A percentile compares a stretch with the other conserved stretches of the same genome.
Evolutionary conservation across 1,140 invertebrate genomes (phyloP).

Genomic region (Heliconius congener): DNA sequence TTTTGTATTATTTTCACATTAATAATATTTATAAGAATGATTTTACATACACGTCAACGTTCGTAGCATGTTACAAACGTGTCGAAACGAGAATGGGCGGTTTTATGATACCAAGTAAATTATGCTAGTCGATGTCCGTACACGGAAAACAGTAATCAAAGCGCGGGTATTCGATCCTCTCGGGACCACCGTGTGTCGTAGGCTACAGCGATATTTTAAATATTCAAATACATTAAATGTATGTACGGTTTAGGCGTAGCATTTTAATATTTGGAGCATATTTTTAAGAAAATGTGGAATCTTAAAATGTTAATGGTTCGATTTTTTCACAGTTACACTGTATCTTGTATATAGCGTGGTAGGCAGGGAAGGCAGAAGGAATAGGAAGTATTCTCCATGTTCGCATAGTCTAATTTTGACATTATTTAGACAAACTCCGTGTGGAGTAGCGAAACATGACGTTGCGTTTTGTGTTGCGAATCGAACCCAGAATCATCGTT

Average conservation of each 20-base stretch:
- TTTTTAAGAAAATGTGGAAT: neutral
- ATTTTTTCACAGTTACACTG: too few relatives aligned
- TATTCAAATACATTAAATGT: neutral
- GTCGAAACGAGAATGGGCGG: constrained; percentile 23
- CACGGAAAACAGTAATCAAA: constrained; percentile 46
- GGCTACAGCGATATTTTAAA: neutral
- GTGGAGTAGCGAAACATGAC: too few relatives aligned
- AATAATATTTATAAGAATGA: neutral
- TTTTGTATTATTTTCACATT: too few relatives aligned
- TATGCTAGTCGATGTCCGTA: constrained; percentile 36
- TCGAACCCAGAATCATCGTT: too few relatives aligned
- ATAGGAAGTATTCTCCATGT: too few relatives aligned
- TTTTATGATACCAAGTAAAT: constrained; percentile 42
- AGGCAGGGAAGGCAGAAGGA: too few relatives aligned
- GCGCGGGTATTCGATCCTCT: constrained; percentile 36
- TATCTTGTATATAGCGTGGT: too few relatives aligned
- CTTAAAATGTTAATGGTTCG: too few relatives aligned
- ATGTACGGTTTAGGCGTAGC: neutral
- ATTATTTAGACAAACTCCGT: too few relatives aligned
- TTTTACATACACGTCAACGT: neutral
- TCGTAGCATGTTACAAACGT: constrained; percentile 16
- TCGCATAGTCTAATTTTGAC: too few relatives aligned
- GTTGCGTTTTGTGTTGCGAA: too few relatives aligned
- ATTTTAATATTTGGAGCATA: neutral
- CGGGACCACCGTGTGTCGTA: constrained; percentile 16